A percentile compares a stretch with the other conserved stretches of the same genome.
phyloP scores from a whole-genome alignment of 2,888 invertebrate species.

The Pyrrhosoma nymphula region DNA sequence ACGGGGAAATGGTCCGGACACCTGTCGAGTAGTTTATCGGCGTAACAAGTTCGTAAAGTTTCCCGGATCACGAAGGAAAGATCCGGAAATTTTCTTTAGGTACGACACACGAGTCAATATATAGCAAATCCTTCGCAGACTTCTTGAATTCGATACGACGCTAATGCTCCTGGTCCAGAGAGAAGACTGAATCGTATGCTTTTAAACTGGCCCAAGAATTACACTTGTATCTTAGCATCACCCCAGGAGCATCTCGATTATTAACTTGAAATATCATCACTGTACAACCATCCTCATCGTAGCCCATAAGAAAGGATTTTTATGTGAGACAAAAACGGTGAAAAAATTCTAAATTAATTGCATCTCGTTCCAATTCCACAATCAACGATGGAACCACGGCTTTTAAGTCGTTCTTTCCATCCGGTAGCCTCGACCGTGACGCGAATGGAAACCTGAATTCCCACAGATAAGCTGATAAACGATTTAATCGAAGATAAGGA shows the following conservation, averaged over 20 bases:
- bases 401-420: too few relatives aligned
- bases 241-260: neutral
- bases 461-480: too few relatives aligned
- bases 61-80: neutral
- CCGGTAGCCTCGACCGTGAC: too few relatives aligned
- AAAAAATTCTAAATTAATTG: too few relatives aligned
- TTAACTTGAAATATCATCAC: neutral
- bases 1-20: slow-evolving; percentile 8
- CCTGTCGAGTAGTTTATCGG: slow-evolving; percentile 16
- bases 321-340: neutral
- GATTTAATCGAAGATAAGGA: too few relatives aligned
- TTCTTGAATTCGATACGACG: neutral
- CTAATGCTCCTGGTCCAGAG: neutral
- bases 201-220: neutral
- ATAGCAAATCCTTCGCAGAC: neutral
- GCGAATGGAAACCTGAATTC: too few relatives aligned
- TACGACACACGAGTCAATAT: neutral
- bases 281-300: neutral
- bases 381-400: too few relatives aligned
- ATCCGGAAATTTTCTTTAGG: neutral
- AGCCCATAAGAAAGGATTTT: neutral
- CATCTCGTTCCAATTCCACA: too few relatives aligned
- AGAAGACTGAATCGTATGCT: neutral
- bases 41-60: slow-evolving; percentile 9
- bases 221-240: neutral